Base-by-base conservation (phyloP, 1,140 invertebrate genomes). In the Aphelinus atriplicis region DNA sequence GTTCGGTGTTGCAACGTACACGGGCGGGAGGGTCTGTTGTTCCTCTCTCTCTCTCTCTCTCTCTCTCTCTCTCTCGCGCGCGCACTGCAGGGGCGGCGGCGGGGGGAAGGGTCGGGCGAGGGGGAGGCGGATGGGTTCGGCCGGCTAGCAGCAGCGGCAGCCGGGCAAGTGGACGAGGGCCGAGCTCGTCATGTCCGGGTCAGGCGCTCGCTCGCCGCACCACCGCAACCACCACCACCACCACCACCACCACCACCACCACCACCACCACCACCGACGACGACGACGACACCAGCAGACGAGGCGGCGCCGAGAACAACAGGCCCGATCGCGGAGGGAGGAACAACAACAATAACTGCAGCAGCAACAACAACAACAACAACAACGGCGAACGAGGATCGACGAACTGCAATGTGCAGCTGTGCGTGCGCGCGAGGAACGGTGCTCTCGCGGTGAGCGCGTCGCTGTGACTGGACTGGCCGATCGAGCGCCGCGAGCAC, bases 391-490 rank as follows among this genome's bases (percentile, higher is more conserved):
- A 45, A 3, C 26, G 58, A 2, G 58, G 26, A 3, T 26, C 26
- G 26, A 26, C 26, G 26, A 0, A 26, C 26, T 26, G 26, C n/a
- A 43, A 45, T 6, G 58, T 43, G 47, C 47, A 7, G 47, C 45
- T 4, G 50, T 68, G 53, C 43, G 42, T 56, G 56, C 71, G 63
- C 6, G 45, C 43, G 43, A 43, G 6, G 1, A 9, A 46, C 67
- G 68, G 58, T 5, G 10, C 55, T 66, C 45, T 73, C 83, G 78
- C 71, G 72, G 80, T 76, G 84, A 87, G 81, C 85, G 85, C 85
- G 84, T 81, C 82, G 83, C 84, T 81, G 84, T 82, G 82, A 88
- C 86, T 88, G 86, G 26, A 87, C 42, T 45, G 68, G 48, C 71
- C 60, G 67, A 75, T 75, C 73, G 73, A 75, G 68, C 68, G 67